Evolutionary conservation across 2,797 vertebrate species (phyloP).

Genomic region (Molothrus aeneus): DNA sequence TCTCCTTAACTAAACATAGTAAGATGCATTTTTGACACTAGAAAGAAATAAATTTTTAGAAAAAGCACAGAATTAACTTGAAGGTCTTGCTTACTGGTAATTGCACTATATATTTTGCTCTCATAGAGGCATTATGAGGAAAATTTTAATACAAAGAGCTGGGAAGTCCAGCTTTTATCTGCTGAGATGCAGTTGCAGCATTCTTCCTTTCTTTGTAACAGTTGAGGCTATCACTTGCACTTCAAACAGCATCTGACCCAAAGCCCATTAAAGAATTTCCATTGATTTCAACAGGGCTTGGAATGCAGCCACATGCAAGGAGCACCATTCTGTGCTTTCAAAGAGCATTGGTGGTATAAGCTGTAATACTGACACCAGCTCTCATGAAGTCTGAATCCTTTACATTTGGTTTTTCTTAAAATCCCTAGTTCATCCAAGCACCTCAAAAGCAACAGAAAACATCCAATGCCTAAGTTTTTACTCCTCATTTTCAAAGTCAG

Average conservation of each 20-base stretch:
- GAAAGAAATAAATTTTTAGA: background rate
- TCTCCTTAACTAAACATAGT: background rate
- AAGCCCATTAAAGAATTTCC: slow-evolving; percentile 52
- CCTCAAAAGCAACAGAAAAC: background rate
- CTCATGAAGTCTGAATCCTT: background rate
- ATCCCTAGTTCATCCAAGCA: background rate
- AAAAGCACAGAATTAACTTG: background rate
- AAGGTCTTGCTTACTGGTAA: background rate
- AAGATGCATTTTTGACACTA: background rate
- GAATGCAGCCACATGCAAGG: background rate
- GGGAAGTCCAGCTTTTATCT: background rate
- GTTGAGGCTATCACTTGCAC: background rate
- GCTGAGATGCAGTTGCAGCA: background rate
- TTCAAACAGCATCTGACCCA: slow-evolving; percentile 43
- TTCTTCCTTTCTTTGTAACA: slow-evolving; percentile 1
- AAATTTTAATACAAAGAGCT: background rate
- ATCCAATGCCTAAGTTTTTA: background rate
- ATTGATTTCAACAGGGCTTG: slow-evolving; percentile 30
- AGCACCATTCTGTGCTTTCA: background rate
- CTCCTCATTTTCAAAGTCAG: background rate
- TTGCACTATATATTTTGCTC: background rate
- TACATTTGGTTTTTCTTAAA: background rate
- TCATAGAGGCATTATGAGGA: background rate
- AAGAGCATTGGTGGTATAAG: background rate
- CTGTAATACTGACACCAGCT: background rate